Base-by-base conservation (phyloP, 2,888 invertebrate genomes). In the Lasiommata megera region DNA sequence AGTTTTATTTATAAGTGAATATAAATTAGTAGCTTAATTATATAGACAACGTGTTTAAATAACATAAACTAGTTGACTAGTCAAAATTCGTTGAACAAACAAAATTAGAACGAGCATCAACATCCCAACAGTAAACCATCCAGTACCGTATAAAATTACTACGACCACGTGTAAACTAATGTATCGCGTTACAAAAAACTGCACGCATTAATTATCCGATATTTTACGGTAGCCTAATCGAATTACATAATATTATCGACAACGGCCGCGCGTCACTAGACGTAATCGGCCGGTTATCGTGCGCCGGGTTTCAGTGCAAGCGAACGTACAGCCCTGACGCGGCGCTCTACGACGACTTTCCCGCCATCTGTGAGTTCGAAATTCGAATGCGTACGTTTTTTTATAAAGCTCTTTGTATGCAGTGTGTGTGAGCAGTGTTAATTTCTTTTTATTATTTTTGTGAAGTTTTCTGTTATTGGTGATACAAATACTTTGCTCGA, bases 261-360 rank as follows among this genome's bases (percentile, higher is more conserved):
- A 74, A 79, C 80, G 76, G 74, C 12, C 52, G 66, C 66, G 63
- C 82, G 72, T 76, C 81, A 79, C 82, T 79, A 73, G 7, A 63
- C 67, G 78, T 80, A 83, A 82, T 84, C 74, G 70, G 56, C 54
- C 74, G 76, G 75, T 80, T 82, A 82, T 82, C 80, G 79, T 73
- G 66, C 36, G 70, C 69, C 65, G 61, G 57, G 58, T 56, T 64
- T 64, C 65, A 61, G 58, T 62, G 46, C 60, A 52, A 54, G 52
- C 44, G 58, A 60, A 61, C 62, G 56, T 58, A 52, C 59, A 34
- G 23, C 23, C 5, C 23, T 23, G 50, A 52, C 55, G 57, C 54
- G 54, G 23, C 48, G 51, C 44, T 51, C 51, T 44, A 29, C 9
- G 58, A 51, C 50, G 41, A 43, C 29, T 55, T 60, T 55, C 31